A percentile compares a stretch with the other conserved stretches of the same genome.
Conservation (phyloP, 2,797 vertebrate genomes). For the Gouania willdenowi region DNA sequence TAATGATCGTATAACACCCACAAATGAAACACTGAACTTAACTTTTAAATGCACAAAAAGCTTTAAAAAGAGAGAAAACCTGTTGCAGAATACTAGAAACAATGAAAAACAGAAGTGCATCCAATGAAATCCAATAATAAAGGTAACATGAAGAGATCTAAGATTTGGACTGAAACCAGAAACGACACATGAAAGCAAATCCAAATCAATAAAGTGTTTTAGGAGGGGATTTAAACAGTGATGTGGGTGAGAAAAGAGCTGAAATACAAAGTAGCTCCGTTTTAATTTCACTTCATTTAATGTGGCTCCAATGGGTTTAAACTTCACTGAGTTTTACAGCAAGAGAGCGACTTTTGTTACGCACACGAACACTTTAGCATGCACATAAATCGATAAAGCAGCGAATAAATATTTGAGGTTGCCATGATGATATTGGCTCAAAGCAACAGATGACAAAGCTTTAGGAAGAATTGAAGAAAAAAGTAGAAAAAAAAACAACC, state of each 20-base stretch:
- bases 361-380: background rate
- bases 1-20: no score
- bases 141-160: conserved; percentile 4
- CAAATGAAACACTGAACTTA: no score
- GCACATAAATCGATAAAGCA: background rate
- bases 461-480: background rate
- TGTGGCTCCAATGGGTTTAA: conserved; percentile 13
- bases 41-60: background rate
- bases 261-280: conserved; percentile 20
- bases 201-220: conserved; percentile 29
- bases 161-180: conserved; percentile 1
- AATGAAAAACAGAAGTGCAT: conserved; percentile 5
- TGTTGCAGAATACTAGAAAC: background rate
- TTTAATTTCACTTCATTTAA: conserved; percentile 37
- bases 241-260: conserved; percentile 13
- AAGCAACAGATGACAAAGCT: background rate
- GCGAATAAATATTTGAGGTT: no score
- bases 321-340: background rate
- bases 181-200: conserved; percentile 18
- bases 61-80: conserved; percentile 1
- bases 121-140: conserved; percentile 2
- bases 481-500: background rate
- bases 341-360: background rate
- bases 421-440: conserved; percentile 5
- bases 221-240: conserved; percentile 31